phyloP scores from a whole-genome alignment of 2,888 invertebrate species.

The Itoplectis maculator region DNA sequence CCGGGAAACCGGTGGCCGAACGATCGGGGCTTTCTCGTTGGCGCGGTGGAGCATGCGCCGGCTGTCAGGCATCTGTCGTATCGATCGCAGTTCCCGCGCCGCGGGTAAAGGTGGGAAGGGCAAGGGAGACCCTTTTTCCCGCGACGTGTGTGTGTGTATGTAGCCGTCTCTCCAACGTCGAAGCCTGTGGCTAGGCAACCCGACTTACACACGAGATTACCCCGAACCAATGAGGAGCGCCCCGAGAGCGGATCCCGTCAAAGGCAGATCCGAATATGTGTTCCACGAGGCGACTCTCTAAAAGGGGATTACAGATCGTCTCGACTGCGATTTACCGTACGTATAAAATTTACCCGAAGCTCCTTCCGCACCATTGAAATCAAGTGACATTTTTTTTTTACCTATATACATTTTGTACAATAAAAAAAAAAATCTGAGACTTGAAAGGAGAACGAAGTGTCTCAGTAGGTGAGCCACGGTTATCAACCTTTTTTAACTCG shows the following conservation, averaged over 20 bases:
- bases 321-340: constrained; percentile 59
- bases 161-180: constrained; percentile 70
- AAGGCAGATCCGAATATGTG: constrained; percentile 82
- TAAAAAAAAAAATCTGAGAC: too few relatives aligned
- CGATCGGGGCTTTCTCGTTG: constrained; percentile 41
- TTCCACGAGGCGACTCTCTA: constrained; percentile 81
- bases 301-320: constrained; percentile 83
- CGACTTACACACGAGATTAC: constrained; percentile 83
- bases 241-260: constrained; percentile 79
- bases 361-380: constrained; percentile 18
- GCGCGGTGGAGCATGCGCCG: constrained; percentile 79
- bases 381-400: not conserved
- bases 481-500: constrained; percentile 6
- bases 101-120: constrained; percentile 62
- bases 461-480: constrained; percentile 9
- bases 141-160: constrained; percentile 79
- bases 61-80: constrained; percentile 82
- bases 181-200: constrained; percentile 83
- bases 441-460: too few relatives aligned
- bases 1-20: constrained; percentile 69
- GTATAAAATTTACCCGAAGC: constrained; percentile 26
- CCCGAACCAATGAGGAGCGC: constrained; percentile 81
- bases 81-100: constrained; percentile 77
- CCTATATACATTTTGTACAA: too few relatives aligned
- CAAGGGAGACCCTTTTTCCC: too few relatives aligned